Evolutionary conservation across 2,888 invertebrate species (phyloP), one percentile per base, ranked within the genome.

Genomic region (Mayetiola destructor): DNA sequence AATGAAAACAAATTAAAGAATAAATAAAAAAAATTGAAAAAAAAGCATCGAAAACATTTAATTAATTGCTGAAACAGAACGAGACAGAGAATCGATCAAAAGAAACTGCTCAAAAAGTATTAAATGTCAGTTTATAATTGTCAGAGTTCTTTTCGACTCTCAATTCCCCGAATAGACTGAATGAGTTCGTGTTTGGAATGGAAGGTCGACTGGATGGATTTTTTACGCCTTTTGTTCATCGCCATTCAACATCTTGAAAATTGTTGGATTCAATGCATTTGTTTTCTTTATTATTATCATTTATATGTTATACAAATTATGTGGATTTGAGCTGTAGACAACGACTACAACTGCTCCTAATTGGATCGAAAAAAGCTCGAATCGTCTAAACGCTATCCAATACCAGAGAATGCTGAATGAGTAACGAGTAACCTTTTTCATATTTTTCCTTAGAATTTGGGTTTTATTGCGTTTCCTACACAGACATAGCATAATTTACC

Each of bases 361-460:
- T 48, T 48, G 48, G 48, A 48, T 48, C n/a, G 48, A 48, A 48
- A n/a, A 48, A 48, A 48, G 48, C 27, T 48, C 48, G 48, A 27
- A 27, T 27, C 27, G 48, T 23, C 27, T 9, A 23, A 32, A 12
- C 32, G 37, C 4, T n/a, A n/a, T n/a, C n/a, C n/a, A n/a, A n/a
- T n/a, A n/a, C n/a, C n/a, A n/a, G n/a, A n/a, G n/a, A n/a, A n/a
- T n/a, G n/a, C n/a, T n/a, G n/a, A n/a, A n/a, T n/a, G n/a, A n/a
- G n/a, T n/a, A n/a, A n/a, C n/a, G n/a, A n/a, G n/a, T n/a, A n/a
- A n/a, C n/a, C n/a, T n/a, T n/a, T n/a, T n/a, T n/a, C n/a, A n/a
- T n/a, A n/a, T n/a, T n/a, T n/a, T n/a, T n/a, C n/a, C n/a, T n/a
- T n/a, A n/a, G n/a, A n/a, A n/a, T n/a, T n/a, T n/a, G n/a, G n/a